Base-by-base conservation (phyloP, 1,140 invertebrate species). In the Lethocerus indicus region DNA sequence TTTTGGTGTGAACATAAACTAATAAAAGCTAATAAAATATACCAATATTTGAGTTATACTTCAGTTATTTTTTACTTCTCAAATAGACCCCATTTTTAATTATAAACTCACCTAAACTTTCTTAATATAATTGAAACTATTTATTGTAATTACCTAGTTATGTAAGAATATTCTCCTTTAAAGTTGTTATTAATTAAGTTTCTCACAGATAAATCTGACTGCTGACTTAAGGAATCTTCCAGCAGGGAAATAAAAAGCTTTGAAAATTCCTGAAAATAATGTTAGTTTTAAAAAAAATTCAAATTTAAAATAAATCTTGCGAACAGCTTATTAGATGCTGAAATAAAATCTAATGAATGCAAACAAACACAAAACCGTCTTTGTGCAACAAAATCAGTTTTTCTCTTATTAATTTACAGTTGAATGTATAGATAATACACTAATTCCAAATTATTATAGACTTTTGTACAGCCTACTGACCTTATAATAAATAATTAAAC, bases 221-320 rank as follows among this genome's bases (percentile, higher is more conserved):
- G 70, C 56, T 67, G 61, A n/a, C 63, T 63, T 2, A 76, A 57
- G 47, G 68, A 67, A 32, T 67, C 66, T 61, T 76, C 76, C 13
- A 83, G 64, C 35, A 78, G 64, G 32, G 71, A 71, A 46, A 82
- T 64, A 54, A 82, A 74, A 23, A 83, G 62, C 59, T 81, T 80
- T 12, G 74, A 76, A 64, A 82, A 82, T 63, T 83, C 80, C 63
- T 81, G 74, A 37, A 52, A 57, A 49, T 2, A 54, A 39, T 29
- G 3, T 35, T 12, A 28, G n/a, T n/a, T n/a, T 32, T 32, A 32
- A 32, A 12, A 9, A 32, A 32, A 32, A 32, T 32, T 12, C 29
- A 32, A 12, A 32, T 12, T 16, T 32, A 32, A 32, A 16, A 32
- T 32, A 32, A 32, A 32, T 32, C 16, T 12, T 32, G 9, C 29